Conservation (phyloP, 1,140 invertebrate genomes). For the Macrobrachium nipponense region DNA sequence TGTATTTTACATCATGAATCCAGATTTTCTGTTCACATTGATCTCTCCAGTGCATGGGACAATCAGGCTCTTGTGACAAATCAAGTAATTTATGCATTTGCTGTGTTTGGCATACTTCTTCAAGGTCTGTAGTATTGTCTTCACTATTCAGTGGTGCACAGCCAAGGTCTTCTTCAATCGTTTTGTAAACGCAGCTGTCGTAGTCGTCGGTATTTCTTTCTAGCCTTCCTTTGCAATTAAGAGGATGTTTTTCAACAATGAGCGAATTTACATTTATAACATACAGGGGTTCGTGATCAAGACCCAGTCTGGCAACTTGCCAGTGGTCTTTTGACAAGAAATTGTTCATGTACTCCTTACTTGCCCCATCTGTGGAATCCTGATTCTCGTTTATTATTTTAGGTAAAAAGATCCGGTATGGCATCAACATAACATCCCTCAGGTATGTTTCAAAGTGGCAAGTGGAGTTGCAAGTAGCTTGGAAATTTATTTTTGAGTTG, state of each 20-base stretch:
- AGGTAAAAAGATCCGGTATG: constrained; percentile 14
- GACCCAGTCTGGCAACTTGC: background rate
- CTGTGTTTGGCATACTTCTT: no score
- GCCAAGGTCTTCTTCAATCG: no score
- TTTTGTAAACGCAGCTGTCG: no score
- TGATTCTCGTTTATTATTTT: background rate
- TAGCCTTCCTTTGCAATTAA: background rate
- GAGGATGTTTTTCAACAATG: constrained; percentile 1
- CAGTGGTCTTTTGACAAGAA: constrained; percentile 9
- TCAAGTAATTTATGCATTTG: no score
- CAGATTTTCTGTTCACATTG: background rate
- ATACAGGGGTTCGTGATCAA: background rate
- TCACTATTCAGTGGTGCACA: no score
- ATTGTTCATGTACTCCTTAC: background rate
- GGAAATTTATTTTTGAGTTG: background rate
- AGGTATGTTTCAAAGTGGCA: background rate
- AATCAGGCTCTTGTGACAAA: background rate
- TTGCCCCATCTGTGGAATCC: background rate
- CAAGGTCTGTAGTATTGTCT: no score
- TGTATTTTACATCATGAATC: constrained; percentile 29
- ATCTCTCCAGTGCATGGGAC: background rate
- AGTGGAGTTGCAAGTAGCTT: constrained; percentile 14
- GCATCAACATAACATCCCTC: no score
- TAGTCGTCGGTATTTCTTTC: no score
- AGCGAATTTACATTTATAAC: constrained; percentile 13